Evolutionary conservation across 2,888 invertebrate species (phyloP).

Genomic region (Galerucella calmariensis): DNA sequence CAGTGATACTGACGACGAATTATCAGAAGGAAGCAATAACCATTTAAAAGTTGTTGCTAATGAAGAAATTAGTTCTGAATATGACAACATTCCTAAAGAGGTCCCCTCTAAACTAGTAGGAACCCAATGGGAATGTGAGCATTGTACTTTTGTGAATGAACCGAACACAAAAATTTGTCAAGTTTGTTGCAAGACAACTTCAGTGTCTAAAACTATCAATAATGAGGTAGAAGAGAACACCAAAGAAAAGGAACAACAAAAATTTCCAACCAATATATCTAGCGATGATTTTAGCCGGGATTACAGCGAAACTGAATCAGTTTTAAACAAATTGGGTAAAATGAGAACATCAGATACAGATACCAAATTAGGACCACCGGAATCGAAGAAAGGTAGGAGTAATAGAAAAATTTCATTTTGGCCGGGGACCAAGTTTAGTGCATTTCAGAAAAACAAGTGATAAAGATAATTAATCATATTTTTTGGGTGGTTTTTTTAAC

Average conservation of each 20-base stretch:
- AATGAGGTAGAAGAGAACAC: conserved; percentile 34
- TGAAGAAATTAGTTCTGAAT: conserved; percentile 53
- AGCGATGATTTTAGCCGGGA: conserved; percentile 62
- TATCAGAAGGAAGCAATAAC: conserved; percentile 48
- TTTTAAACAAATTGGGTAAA: conserved; percentile 59
- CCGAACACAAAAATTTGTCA: conserved; percentile 82
- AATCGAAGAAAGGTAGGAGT: conserved; percentile 73
- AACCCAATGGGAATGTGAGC: conserved; percentile 86
- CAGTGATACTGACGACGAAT: conserved; percentile 57
- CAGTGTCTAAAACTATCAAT: conserved; percentile 53
- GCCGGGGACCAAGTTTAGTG: conserved; percentile 74
- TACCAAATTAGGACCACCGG: conserved; percentile 20
- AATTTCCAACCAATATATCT: conserved; percentile 51
- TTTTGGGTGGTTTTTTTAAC: background rate
- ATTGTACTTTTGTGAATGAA: conserved; percentile 90
- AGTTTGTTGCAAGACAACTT: conserved; percentile 87
- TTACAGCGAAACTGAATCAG: conserved; percentile 63
- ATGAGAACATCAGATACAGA: conserved; percentile 52
- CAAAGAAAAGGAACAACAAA: conserved; percentile 41
- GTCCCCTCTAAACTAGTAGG: conserved; percentile 63
- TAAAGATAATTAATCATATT: conserved; percentile 12
- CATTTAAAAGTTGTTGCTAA: conserved; percentile 49
- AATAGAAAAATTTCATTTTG: conserved; percentile 80
- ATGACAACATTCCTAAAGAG: conserved; percentile 56
- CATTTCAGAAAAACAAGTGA: conserved; percentile 51